A percentile compares a stretch with the other conserved stretches of the same genome.
Conservation (phyloP, 2,888 invertebrate species). For the Drosophila seclusa region DNA sequence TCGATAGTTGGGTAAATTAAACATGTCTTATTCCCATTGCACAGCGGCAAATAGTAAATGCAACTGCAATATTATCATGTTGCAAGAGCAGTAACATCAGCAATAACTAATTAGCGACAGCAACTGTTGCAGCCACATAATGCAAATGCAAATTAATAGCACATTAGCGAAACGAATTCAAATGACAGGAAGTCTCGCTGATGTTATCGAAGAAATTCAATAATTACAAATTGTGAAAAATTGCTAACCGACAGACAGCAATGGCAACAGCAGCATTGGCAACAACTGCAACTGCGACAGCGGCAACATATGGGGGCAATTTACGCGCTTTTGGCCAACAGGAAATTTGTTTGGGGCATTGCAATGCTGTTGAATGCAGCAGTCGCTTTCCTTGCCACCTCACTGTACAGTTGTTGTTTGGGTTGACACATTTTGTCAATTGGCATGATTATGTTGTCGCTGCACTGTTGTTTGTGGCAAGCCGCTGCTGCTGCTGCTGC, state of each 20-base stretch:
- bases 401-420: constrained; percentile 18
- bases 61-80: constrained; percentile 21
- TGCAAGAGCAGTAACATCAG: constrained; percentile 35
- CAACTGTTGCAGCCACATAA: constrained; percentile 48
- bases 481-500: constrained; percentile 16
- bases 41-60: constrained; percentile 12
- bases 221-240: constrained; percentile 73
- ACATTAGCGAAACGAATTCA: constrained; percentile 64
- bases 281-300: constrained; percentile 5
- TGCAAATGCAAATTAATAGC: constrained; percentile 63
- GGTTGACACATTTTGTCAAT: constrained; percentile 69
- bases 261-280: constrained; percentile 11
- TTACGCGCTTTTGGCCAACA: constrained; percentile 73
- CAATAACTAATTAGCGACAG: constrained; percentile 38
- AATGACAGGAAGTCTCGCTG: constrained; percentile 67
- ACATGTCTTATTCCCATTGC: constrained; percentile 13
- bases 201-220: constrained; percentile 76
- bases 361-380: constrained; percentile 46
- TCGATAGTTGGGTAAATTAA: constrained; percentile 30
- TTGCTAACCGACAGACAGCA: constrained; percentile 42
- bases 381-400: constrained; percentile 40
- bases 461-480: constrained; percentile 15
- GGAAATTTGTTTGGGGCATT: constrained; percentile 61
- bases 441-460: constrained; percentile 73
- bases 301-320: constrained; percentile 34